Percentiles rank a stretch among this genome's conserved stretches.
Conservation (phyloP, 2,113 vertebrate genomes). For the Ptyas mucosa region DNA sequence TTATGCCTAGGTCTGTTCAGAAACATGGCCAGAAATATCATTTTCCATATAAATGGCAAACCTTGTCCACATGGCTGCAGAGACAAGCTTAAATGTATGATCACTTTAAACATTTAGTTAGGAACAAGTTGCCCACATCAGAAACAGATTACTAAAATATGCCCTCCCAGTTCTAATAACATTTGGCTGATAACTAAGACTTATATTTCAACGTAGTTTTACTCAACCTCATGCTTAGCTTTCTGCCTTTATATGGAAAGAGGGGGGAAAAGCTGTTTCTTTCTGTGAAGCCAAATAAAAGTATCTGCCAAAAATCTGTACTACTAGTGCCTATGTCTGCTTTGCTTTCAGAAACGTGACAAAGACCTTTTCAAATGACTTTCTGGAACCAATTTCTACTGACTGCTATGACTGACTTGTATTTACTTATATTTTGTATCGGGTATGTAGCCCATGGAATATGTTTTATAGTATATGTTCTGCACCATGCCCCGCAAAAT, state of each 20-base stretch:
- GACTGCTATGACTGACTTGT: neutral
- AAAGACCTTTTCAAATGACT: neutral
- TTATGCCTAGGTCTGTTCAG: neutral
- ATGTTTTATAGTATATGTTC: neutral
- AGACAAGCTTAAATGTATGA: neutral
- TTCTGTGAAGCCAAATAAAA: neutral
- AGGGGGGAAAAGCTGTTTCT: neutral
- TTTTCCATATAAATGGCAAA: neutral
- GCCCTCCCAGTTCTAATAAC: neutral
- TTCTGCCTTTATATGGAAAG: constrained; percentile 1
- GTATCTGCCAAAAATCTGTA: constrained; percentile 9
- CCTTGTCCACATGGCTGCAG: neutral
- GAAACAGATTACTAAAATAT: neutral
- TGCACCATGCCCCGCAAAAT: neutral
- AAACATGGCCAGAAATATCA: neutral
- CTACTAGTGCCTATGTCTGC: neutral
- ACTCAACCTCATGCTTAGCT: neutral
- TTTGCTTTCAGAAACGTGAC: neutral
- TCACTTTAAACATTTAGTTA: neutral
- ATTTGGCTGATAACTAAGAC: neutral
- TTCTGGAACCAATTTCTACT: neutral
- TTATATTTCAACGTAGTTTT: neutral
- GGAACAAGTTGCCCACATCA: neutral
- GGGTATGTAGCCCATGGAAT: neutral
- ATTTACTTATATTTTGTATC: neutral